Evolutionary conservation across 2,888 invertebrate genomes (phyloP), one percentile per base, ranked within the genome.

Genomic region (Hyposoter dolosus): DNA sequence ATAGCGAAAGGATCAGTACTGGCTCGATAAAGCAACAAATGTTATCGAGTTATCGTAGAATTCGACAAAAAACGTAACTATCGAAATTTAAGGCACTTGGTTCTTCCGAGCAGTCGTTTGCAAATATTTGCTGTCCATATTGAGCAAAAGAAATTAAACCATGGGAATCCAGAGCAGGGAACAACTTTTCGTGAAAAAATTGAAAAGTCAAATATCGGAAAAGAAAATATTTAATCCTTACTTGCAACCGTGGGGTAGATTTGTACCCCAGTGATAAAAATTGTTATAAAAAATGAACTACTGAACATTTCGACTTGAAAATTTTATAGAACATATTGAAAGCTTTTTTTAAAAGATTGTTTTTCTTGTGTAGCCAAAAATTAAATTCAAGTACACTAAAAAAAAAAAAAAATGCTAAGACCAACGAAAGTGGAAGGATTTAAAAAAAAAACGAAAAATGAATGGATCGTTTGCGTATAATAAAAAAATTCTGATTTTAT

Each of bases 1-100:
- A 93, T 35, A 93, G 90, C 69, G 90, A 92, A 83, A 72, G 92
- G 78, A 91, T 92, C 87, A 88, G 90, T 93, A 93, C 93, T 93
- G 93, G 92, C 93, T 91, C 90, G 79, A 82, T 89, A 80, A 60
- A 87, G 87, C 17, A n/a, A 86, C 40, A 19, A 88, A 90, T 88
- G 88, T 88, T 84, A 88, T 83, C 82, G 89, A 91, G 93, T 93
- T 93, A 93, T 93, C 92, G 91, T 89, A 88, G 82, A 66, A 90
- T 93, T 90, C 92, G 19, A 93, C 93, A 93, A 32, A 35, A 40
- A 69, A 50, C 50, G 47, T 9, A 7, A 43, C 15, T 69, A 10
- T 45, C 19, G 7, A 23, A 10, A 43, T 9, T 53, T 19, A 53
- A 19, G 9, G 7, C n/a, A n/a, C 7, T 50, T 50, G 6, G 9